Base-by-base conservation (phyloP, 2,888 invertebrate genomes). In the Xylota sylvarum region DNA sequence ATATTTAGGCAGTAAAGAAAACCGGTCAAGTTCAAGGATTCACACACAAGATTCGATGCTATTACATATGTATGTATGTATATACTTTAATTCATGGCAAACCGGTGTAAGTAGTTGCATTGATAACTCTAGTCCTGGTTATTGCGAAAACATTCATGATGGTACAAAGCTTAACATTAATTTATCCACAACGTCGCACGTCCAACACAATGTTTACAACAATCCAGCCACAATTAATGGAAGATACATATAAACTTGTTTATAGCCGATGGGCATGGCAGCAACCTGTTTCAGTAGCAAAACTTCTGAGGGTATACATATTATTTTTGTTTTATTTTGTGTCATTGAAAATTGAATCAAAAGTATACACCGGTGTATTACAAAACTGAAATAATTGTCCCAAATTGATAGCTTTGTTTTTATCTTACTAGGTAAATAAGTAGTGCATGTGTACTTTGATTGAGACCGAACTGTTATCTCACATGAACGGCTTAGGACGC, bases 1-100 rank as follows among this genome's bases (percentile, higher is more conserved):
- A 40, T 6, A 23, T 60, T 27, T 43, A 23, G 12, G 9, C 4
- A 12, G 37, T 19, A 0, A 14, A 32, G 6, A 37, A 23, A 37
- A 37, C 37, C 43, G 27, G 27, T 62, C 60, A 40, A 40, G 35
- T 60, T 60, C 60, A 23, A 60, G 37, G 37, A 60, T 60, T 4
- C 19, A 19, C 37, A 17, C 7, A 55, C 30, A 37, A 43, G 14
- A 14, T 60, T 12, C 35, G 7, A 32, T 32, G n/a, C 4, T 40
- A 40, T 40, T 40, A 3, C 12, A 10, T n/a, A n/a, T n/a, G n/a
- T n/a, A n/a, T n/a, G n/a, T n/a, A n/a, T n/a, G n/a, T n/a, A n/a
- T n/a, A n/a, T 4, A 40, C 4, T 40, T 40, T 40, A 40, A 3
- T 12, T 4, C 40, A 40, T 40, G 4, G 10, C 9, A 40, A 40